Evolutionary conservation across 1,140 invertebrate species (phyloP).

Genomic region (Drosophila lacteicornis): DNA sequence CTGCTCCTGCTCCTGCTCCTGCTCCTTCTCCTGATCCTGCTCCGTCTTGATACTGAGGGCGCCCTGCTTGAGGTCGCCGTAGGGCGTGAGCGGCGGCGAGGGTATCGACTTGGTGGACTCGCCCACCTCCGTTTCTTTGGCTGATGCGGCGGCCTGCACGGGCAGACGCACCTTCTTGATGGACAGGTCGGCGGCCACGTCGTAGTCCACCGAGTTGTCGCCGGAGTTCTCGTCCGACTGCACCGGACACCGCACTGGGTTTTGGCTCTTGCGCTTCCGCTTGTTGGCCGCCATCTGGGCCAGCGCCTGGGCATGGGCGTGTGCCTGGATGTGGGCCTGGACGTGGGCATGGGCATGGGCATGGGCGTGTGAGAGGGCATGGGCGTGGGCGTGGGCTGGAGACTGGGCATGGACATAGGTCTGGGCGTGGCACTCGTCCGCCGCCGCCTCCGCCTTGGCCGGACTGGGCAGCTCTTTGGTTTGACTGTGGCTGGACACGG

Average conservation of each 20-base stretch:
- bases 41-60: conserved; percentile 54
- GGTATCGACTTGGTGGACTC: conserved; percentile 82
- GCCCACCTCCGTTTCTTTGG: conserved; percentile 64
- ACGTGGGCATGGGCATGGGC: conserved; percentile 62
- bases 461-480: conserved; percentile 86
- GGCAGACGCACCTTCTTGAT: conserved; percentile 67
- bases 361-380: conserved; percentile 85
- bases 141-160: conserved; percentile 19
- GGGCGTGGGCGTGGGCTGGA: conserved; percentile 65
- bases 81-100: conserved; percentile 79
- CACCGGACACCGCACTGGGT: conserved; percentile 93
- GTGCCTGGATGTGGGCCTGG: conserved; percentile 87
- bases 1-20: not conserved
- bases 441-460: conserved; percentile 69
- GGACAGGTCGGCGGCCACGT: conserved; percentile 85
- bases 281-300: conserved; percentile 85
- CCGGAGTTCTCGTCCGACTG: conserved; percentile 85
- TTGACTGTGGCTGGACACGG: conserved; percentile 86
- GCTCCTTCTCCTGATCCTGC: conserved; percentile 10
- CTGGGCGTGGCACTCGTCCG: conserved; percentile 87
- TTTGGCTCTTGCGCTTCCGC: conserved; percentile 95
- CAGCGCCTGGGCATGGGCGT: conserved; percentile 83
- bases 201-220: conserved; percentile 86
- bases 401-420: conserved; percentile 83
- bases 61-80: conserved; percentile 28